phyloP scores from a whole-genome alignment of 2,797 vertebrate genomes.

The Schizopygopsis pylzovi region DNA sequence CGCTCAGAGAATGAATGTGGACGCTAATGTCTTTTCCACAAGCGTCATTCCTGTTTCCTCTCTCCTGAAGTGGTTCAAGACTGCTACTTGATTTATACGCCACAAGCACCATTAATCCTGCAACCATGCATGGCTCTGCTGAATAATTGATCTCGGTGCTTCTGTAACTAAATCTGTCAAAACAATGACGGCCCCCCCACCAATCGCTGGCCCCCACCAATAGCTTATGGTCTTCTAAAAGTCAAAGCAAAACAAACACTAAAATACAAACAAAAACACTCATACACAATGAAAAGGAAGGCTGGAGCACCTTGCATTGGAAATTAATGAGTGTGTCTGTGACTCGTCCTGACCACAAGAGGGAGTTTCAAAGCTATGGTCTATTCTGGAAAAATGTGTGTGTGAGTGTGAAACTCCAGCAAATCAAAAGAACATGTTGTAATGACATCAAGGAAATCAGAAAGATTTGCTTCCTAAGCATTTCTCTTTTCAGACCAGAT shows the following conservation, averaged over 20 bases:
- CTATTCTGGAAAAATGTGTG: slow-evolving; percentile 17
- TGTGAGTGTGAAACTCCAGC: slow-evolving; percentile 32
- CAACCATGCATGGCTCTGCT: slow-evolving; percentile 77
- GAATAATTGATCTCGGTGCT: slow-evolving; percentile 83
- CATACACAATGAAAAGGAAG: slow-evolving; percentile 32
- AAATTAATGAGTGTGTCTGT: slow-evolving; percentile 15
- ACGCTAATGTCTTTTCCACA: slow-evolving; percentile 71
- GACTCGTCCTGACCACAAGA: slow-evolving; percentile 13
- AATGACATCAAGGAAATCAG: slow-evolving; percentile 10
- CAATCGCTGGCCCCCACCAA: slow-evolving; percentile 49
- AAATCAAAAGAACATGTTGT: slow-evolving; percentile 38
- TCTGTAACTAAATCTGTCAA: slow-evolving; percentile 84
- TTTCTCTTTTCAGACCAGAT: neutral
- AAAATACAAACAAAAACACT: slow-evolving; percentile 1
- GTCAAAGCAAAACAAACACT: slow-evolving; percentile 36
- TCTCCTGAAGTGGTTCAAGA: slow-evolving; percentile 72
- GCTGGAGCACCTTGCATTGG: neutral
- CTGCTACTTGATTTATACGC: slow-evolving; percentile 79
- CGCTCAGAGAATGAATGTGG: slow-evolving; percentile 70
- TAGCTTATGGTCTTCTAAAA: slow-evolving; percentile 31
- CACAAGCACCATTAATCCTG: slow-evolving; percentile 80
- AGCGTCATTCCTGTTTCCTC: slow-evolving; percentile 71
- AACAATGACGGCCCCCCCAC: slow-evolving; percentile 69
- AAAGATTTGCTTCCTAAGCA: neutral
- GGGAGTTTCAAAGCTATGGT: slow-evolving; percentile 48